A percentile compares a stretch with the other conserved stretches of the same genome.
Conservation (phyloP, 2,113 vertebrate species). For the Siniperca knerii region DNA sequence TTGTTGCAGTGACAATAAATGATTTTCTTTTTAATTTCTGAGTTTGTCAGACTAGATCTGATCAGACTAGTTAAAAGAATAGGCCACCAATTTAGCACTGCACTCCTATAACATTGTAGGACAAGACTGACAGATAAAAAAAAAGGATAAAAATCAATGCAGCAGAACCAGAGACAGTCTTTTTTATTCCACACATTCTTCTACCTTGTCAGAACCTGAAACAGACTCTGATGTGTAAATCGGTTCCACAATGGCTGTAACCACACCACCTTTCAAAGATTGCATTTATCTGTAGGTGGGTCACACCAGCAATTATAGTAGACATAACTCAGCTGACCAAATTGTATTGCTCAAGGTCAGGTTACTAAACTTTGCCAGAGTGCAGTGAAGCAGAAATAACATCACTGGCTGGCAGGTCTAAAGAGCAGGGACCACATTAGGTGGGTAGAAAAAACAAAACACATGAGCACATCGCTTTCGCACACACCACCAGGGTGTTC, state of each 20-base stretch:
- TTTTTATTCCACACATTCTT: not conserved
- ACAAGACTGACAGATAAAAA: too few relatives aligned
- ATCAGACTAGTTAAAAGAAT: not conserved
- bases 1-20: not conserved
- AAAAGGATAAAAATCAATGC: not conserved
- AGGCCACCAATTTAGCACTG: not conserved
- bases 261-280: not conserved
- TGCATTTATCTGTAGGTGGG: not conserved
- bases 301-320: not conserved
- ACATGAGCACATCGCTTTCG: too few relatives aligned
- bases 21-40: not conserved
- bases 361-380: not conserved
- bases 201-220: not conserved
- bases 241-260: not conserved
- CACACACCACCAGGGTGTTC: too few relatives aligned
- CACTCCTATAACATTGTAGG: too few relatives aligned
- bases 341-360: conserved; percentile 14
- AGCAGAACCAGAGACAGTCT: not conserved
- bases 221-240: not conserved
- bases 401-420: too few relatives aligned
- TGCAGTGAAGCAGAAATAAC: too few relatives aligned
- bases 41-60: not conserved
- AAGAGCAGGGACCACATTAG: too few relatives aligned
- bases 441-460: too few relatives aligned
- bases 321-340: not conserved